Evolutionary conservation across 2,797 vertebrate species (phyloP), one percentile per base, ranked within the genome.

Genomic region (Neostethus bicornis): DNA sequence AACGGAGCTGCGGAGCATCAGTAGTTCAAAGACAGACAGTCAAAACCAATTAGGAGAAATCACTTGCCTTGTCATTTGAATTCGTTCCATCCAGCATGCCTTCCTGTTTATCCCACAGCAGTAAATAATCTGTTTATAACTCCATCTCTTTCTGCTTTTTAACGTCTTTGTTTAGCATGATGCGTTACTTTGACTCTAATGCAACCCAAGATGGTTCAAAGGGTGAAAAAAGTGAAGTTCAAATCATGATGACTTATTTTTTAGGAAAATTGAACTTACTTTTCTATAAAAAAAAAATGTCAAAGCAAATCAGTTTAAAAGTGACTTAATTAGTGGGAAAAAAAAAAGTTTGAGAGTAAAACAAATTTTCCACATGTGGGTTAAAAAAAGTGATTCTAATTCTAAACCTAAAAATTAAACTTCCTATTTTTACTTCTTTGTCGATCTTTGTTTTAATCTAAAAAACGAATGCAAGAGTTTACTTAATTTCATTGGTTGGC

Each of bases 31-130:
- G 83, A 77, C 57, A 81, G 46, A 51, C 69, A 80, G 85, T 86
- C 78, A 77, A 79, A 90, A 90, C 81, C 88, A 90, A 89, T 90
- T 86, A 86, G 63, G 49, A 70, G 71, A 71, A 86, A 87, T 89
- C 86, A 83, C 87, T 58, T 62, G 61, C 73, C 85, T 85, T 85
- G 87, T 87, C 88, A 83, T 81, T 86, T 83, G 85, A 53, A 89
- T 87, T 84, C 13, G 83, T 86, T 88, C 83, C 86, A 83, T 85
- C 75, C 69, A 66, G 57, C 66, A 71, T 52, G 54, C 47, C 66
- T 77, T 39, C 71, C 59, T 71, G 75, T 80, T 86, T 79, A 73
- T 73, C 72, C 74, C 72, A 48, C 63, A 3, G 73, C 75, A 62
- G 77, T 80, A 80, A 84, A 85, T 77, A 79, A 81, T 75, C 76